Conservation (phyloP, 2,888 invertebrate genomes). For the Sarcophaga carnaria region DNA sequence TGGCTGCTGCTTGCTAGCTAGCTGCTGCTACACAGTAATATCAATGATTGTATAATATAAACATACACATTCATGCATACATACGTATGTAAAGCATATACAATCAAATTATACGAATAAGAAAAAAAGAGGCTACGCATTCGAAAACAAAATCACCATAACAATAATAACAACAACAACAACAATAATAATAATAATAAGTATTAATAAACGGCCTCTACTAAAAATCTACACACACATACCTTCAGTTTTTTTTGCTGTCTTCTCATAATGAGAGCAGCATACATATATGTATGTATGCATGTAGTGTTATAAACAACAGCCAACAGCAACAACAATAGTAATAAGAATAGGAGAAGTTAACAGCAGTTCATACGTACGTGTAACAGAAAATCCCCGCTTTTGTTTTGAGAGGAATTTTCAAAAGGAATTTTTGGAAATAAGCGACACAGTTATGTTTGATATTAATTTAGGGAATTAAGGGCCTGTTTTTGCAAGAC, state of each 20-base stretch:
- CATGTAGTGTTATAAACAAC: too few relatives aligned
- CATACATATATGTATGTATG: conserved; percentile 21
- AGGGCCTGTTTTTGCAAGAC: too few relatives aligned
- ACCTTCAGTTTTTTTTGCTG: background rate
- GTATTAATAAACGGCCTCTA: conserved; percentile 60
- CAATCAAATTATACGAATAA: conserved; percentile 29
- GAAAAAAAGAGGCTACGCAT: conserved; percentile 68
- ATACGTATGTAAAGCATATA: conserved; percentile 1
- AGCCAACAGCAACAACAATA: conserved; percentile 30
- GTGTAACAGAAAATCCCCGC: background rate
- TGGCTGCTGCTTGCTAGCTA: conserved; percentile 27
- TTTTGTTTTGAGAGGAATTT: background rate
- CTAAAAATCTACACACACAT: conserved; percentile 33
- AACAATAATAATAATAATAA: conserved; percentile 7
- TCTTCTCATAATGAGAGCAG: conserved; percentile 55
- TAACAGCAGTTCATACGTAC: background rate
- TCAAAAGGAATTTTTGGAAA: background rate
- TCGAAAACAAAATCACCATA: background rate
- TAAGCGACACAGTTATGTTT: too few relatives aligned
- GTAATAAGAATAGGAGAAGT: background rate
- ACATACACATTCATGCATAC: conserved; percentile 31
- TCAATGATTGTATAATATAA: conserved; percentile 67
- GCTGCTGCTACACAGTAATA: conserved; percentile 55
- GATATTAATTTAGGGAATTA: too few relatives aligned
- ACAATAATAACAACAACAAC: conserved; percentile 53